These are phyloP conservation scores for Agelas oroides DNA, from an alignment of 37 sponge, comb jelly and placozoan species.

Conservation along the genomic window DNA sequence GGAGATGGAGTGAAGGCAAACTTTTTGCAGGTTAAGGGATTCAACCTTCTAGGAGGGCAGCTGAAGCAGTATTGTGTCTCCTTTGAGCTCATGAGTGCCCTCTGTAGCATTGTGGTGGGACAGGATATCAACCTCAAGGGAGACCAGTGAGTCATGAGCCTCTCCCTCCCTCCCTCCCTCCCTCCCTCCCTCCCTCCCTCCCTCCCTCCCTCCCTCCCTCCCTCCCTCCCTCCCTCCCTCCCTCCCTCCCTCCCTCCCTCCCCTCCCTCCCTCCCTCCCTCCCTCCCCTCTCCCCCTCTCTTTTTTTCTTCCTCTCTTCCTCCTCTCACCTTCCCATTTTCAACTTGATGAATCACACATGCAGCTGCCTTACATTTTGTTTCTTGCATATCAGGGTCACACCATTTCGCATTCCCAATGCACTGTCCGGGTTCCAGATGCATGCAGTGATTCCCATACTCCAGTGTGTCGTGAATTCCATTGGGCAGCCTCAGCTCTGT, in stretches of 20 bases:
- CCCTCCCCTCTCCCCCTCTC: background rate
- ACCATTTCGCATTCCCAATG: slow-evolving; percentile 23
- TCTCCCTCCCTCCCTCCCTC: too few species aligned
- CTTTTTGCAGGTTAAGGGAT: slow-evolving; percentile 75
- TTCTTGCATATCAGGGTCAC: background rate
- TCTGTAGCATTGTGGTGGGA: slow-evolving; percentile 67
- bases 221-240: too few species aligned
- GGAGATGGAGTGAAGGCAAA: slow-evolving; percentile 44
- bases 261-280: background rate
- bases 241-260: too few species aligned
- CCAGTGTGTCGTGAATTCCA: slow-evolving; percentile 53
- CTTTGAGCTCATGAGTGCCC: slow-evolving; percentile 68
- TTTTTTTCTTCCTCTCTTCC: too few species aligned
- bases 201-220: too few species aligned
- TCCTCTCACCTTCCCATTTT: background rate
- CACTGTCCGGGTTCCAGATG: slow-evolving; percentile 58
- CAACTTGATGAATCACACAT: background rate
- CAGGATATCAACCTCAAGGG: slow-evolving; percentile 53
- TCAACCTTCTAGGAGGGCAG: slow-evolving; percentile 74
- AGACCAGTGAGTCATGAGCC: slow-evolving; percentile 72
- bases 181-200: too few species aligned
- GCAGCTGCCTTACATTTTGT: too few species aligned
- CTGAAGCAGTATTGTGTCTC: slow-evolving; percentile 64
- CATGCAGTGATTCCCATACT: slow-evolving; percentile 71
- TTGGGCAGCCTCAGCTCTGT: slow-evolving; percentile 58